A percentile compares a stretch with the other conserved stretches of the same genome.
Evolutionary conservation across 2,888 invertebrate genomes (phyloP).

Genomic region (Tribolium freemani): DNA sequence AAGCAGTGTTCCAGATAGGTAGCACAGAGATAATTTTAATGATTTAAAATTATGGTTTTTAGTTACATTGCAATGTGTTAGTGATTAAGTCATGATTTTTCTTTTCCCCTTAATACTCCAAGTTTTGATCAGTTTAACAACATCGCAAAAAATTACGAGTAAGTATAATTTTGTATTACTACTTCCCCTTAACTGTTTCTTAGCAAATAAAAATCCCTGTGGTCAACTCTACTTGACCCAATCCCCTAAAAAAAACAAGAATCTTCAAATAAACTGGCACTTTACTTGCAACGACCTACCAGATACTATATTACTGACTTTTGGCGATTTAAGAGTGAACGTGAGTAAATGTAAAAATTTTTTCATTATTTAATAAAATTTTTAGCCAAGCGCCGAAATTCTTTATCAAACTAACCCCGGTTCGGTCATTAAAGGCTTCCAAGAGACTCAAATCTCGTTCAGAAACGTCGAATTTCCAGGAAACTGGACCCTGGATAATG

Average conservation of each 20-base stretch:
- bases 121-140: background rate
- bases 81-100: background rate
- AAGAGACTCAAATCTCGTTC: slow-evolving; percentile 63
- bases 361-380: background rate
- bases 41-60: background rate
- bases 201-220: slow-evolving; percentile 11
- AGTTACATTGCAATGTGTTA: background rate
- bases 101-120: background rate
- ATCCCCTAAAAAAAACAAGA: slow-evolving; percentile 53
- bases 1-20: background rate
- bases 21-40: background rate
- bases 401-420: slow-evolving; percentile 26
- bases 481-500: slow-evolving; percentile 54
- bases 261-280: slow-evolving; percentile 66
- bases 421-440: slow-evolving; percentile 57
- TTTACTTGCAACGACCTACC: slow-evolving; percentile 57
- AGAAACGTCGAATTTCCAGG: slow-evolving; percentile 63
- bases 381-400: slow-evolving; percentile 58
- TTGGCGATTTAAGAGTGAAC: slow-evolving; percentile 56
- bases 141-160: background rate
- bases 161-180: background rate
- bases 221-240: slow-evolving; percentile 63
- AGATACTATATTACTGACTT: slow-evolving; percentile 59
- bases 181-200: background rate
- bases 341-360: slow-evolving; percentile 8